These are phyloP conservation scores for Ptiloglossa arizonensis DNA, from an alignment of 1,140 invertebrate genomes.

Conservation along the genomic window DNA sequence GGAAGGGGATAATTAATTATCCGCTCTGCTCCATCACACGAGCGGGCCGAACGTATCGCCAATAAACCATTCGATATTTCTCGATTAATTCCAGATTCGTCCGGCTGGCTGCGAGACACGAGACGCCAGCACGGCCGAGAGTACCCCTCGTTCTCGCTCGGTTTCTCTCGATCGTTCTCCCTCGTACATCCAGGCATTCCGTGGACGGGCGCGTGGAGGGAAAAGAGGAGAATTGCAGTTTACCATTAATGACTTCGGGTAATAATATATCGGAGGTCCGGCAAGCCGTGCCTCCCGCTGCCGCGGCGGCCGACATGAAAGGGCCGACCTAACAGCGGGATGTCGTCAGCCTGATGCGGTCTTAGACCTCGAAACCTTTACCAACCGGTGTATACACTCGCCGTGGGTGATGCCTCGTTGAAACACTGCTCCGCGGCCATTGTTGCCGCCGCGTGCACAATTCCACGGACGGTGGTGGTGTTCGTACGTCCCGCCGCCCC, in stretches of 20 bases:
- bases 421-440: slow-evolving; percentile 61
- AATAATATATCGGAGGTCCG: slow-evolving; percentile 77
- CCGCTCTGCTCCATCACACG: slow-evolving; percentile 14
- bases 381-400: slow-evolving; percentile 42
- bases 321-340: slow-evolving; percentile 78
- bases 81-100: slow-evolving; percentile 52
- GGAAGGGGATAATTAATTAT: slow-evolving; percentile 44
- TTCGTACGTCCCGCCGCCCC: neutral
- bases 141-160: too few species aligned
- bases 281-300: slow-evolving; percentile 75
- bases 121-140: neutral
- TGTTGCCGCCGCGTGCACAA: slow-evolving; percentile 43
- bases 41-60: slow-evolving; percentile 23
- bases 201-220: slow-evolving; percentile 46
- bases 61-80: slow-evolving; percentile 50
- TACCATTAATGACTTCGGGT: slow-evolving; percentile 79
- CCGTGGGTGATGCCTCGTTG: slow-evolving; percentile 63
- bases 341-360: slow-evolving; percentile 73
- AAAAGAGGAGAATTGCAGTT: slow-evolving; percentile 76
- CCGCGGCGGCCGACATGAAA: slow-evolving; percentile 79
- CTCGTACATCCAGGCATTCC: slow-evolving; percentile 16
- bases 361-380: slow-evolving; percentile 66
- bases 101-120: slow-evolving; percentile 14
- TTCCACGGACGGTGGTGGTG: neutral
- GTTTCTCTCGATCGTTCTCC: neutral